phyloP scores from a whole-genome alignment of 2,888 invertebrate species.

The Platerodrilus igneus region DNA sequence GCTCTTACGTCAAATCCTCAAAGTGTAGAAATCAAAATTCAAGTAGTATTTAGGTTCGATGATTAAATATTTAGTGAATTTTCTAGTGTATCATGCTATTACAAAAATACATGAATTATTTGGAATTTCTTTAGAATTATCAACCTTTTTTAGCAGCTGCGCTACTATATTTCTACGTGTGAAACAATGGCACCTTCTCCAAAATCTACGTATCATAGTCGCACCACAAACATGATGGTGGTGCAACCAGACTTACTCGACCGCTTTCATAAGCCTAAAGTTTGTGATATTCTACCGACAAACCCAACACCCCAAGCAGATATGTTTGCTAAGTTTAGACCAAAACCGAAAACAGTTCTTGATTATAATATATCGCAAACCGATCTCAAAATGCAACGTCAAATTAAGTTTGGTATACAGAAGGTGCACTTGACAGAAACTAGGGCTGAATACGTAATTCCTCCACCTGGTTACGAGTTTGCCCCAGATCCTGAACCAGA shows the following conservation, averaged over 20 bases:
- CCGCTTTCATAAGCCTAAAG: conserved; percentile 14
- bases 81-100: conserved; percentile 8
- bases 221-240: conserved; percentile 4
- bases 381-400: conserved; percentile 28
- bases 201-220: neutral
- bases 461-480: conserved; percentile 26
- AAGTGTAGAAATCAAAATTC: no score
- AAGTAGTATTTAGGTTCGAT: conserved; percentile 7
- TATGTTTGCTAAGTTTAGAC: conserved; percentile 27
- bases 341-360: conserved; percentile 28
- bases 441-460: conserved; percentile 31
- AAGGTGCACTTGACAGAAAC: conserved; percentile 35
- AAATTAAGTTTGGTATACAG: conserved; percentile 23
- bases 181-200: conserved; percentile 5
- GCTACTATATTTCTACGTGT: neutral
- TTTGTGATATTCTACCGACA: conserved; percentile 31
- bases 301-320: conserved; percentile 23
- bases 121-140: neutral
- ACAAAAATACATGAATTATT: conserved; percentile 6
- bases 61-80: conserved; percentile 11
- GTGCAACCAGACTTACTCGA: conserved; percentile 21
- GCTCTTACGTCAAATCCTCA: no score
- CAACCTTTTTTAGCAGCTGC: neutral
- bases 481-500: conserved; percentile 10
- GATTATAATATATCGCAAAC: conserved; percentile 38